Evolutionary conservation across 2,113 vertebrate species (phyloP), one percentile per base, ranked within the genome.

Genomic region (Gallinago jamesoni): DNA sequence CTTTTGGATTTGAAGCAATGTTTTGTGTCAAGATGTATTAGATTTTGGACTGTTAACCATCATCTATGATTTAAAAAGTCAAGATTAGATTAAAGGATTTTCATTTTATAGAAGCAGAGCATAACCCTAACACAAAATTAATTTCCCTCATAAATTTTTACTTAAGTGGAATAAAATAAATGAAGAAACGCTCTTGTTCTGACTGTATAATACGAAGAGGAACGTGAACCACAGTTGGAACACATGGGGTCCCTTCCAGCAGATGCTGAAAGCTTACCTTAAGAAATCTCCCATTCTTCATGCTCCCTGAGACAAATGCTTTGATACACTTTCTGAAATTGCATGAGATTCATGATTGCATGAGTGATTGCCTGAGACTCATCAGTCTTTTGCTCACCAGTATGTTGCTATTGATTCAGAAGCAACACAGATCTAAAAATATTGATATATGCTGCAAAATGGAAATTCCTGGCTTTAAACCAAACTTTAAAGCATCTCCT

Each of bases 21-120:
- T 84, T 90, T 96, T 92, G 88, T 96, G 76, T 92, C 92, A 89
- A 84, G 88, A 90, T 87, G 9, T 95, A 95, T 96, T 94, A 87
- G 90, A 90, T 92, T 86, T 94, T 84, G 69, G 79, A 68, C 59
- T 91, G 90, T 93, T 93, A 96, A 94, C 55, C 69, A 78, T 63
- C 62, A 91, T 56, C 60, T 87, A n/a, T 84, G 90, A 89, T 86
- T 95, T 93, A 64, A 95, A 93, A 96, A 77, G 68, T 92, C 72
- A 86, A 92, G 79, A 88, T 89, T 74, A 67, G 37, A 91, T 33
- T 39, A 63, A 84, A 86, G 39, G 23, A 56, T 72, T 88, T 93
- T 59, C 59, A 89, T 92, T 94, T 90, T 84, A 72, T 56, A 74
- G 85, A 86, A 84, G 33, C 31, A 80, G 87, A 95, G 60, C 53